phyloP scores from a whole-genome alignment of 2,113 vertebrate species.

The Machaerirhynchus nigripectus region DNA sequence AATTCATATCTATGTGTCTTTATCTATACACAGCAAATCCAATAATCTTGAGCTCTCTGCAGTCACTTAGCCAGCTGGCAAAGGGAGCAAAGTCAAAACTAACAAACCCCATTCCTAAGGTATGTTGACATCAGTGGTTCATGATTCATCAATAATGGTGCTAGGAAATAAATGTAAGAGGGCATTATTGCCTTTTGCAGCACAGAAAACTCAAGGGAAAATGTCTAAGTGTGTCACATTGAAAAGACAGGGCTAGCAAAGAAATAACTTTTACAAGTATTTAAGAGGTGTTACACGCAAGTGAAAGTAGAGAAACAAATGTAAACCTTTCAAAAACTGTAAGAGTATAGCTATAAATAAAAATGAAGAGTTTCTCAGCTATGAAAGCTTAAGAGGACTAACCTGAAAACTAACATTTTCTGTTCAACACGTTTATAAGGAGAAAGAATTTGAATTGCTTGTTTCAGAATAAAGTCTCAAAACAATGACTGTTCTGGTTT shows the following conservation, averaged over 20 bases:
- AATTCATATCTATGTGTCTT: slow-evolving; percentile 66
- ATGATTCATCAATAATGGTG: slow-evolving; percentile 52
- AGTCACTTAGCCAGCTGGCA: slow-evolving; percentile 64
- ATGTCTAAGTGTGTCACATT: background rate
- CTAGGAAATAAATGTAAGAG: slow-evolving; percentile 45
- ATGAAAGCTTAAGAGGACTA: background rate
- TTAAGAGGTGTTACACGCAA: slow-evolving; percentile 19
- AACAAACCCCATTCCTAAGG: slow-evolving; percentile 47
- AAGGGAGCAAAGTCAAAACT: slow-evolving; percentile 45
- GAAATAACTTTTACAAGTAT: slow-evolving; percentile 41
- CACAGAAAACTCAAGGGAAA: slow-evolving; percentile 23
- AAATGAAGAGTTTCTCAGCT: background rate
- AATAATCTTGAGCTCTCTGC: slow-evolving; percentile 57
- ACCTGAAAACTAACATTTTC: background rate
- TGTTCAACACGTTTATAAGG: background rate
- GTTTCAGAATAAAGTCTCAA: background rate
- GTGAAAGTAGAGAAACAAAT: background rate
- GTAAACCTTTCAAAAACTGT: background rate
- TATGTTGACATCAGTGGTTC: slow-evolving; percentile 59
- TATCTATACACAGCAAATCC: slow-evolving; percentile 63
- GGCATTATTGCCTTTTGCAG: slow-evolving; percentile 51
- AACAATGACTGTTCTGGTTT: background rate
- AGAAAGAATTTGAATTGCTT: background rate
- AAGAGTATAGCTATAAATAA: background rate
- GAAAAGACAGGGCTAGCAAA: background rate